Conservation (phyloP, 2,888 invertebrate genomes). For the Therioaphis trifolii region DNA sequence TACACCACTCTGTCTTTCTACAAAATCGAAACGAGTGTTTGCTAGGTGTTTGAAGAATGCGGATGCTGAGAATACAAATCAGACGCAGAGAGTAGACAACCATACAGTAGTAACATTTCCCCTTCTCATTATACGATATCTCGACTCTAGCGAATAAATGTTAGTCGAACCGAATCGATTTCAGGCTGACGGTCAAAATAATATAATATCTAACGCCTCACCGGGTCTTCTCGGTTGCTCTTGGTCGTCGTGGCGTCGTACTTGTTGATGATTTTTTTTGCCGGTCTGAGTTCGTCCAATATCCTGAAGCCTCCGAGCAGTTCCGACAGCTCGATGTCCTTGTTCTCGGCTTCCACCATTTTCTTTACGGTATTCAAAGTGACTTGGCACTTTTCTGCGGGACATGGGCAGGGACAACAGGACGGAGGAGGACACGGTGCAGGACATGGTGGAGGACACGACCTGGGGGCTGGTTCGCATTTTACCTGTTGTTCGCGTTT, state of each 20-base stretch:
- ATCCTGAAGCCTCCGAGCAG: slow-evolving; percentile 32
- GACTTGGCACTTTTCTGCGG: slow-evolving; percentile 36
- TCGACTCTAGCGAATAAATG: no score
- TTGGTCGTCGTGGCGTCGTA: slow-evolving; percentile 45
- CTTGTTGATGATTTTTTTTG: slow-evolving; percentile 41
- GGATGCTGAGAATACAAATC: no score
- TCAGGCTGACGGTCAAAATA: background rate
- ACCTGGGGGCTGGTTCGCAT: no score
- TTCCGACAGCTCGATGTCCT: slow-evolving; percentile 47
- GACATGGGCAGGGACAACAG: slow-evolving; percentile 53
- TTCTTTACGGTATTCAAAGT: slow-evolving; percentile 45
- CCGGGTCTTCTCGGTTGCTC: slow-evolving; percentile 7
- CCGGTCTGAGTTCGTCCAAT: slow-evolving; percentile 39
- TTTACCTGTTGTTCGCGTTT: background rate
- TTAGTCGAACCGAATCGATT: no score
- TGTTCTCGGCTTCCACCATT: slow-evolving; percentile 51
- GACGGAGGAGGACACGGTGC: background rate
- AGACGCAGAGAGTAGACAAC: no score
- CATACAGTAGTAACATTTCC: no score
- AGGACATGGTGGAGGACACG: no score
- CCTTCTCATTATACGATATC: no score
- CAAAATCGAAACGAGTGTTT: no score
- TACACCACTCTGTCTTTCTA: no score
- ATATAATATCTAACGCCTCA: background rate
- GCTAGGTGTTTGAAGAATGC: no score